Conservation (phyloP, 2,888 invertebrate species). For the Acronicta aceris region DNA sequence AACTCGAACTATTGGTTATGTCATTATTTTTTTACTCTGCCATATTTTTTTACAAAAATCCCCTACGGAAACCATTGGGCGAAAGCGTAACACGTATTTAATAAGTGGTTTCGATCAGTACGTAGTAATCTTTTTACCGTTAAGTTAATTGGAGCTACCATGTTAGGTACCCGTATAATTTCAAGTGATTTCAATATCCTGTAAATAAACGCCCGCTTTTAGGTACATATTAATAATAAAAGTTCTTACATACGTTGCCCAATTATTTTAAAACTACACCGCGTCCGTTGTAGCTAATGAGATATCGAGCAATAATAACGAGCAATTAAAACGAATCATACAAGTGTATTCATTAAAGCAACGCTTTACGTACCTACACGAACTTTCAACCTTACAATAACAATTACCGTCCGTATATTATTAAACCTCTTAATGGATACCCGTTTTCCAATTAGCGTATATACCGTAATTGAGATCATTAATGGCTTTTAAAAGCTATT, state of each 20-base stretch:
- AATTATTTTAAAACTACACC: conserved; percentile 50
- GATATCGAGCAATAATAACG: conserved; percentile 52
- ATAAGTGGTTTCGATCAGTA: conserved; percentile 40
- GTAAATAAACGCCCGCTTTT: conserved; percentile 27
- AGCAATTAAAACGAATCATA: conserved; percentile 56
- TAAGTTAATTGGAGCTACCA: conserved; percentile 38
- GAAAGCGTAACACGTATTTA: conserved; percentile 43
- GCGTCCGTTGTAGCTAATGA: conserved; percentile 49
- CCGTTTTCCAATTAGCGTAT: conserved; percentile 53
- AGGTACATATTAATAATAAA: conserved; percentile 28
- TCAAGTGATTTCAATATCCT: conserved; percentile 49
- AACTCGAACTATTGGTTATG: conserved; percentile 18
- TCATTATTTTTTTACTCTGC: conserved; percentile 36
- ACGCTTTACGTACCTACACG: conserved; percentile 25
- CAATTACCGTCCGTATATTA: conserved; percentile 53
- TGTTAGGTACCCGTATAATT: conserved; percentile 46
- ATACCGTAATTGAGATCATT: conserved; percentile 51
- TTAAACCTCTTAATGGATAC: conserved; percentile 50
- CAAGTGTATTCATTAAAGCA: conserved; percentile 40
- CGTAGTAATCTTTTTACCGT: conserved; percentile 41
- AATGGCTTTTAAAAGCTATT: conserved; percentile 45
- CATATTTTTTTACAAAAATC: conserved; percentile 35
- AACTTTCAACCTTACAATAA: conserved; percentile 49
- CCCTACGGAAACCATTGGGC: conserved; percentile 33
- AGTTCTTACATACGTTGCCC: conserved; percentile 30